Evolutionary conservation across 1,140 invertebrate genomes (phyloP), one percentile per base, ranked within the genome.

Genomic region (Ceratosolen fusciceps): DNA sequence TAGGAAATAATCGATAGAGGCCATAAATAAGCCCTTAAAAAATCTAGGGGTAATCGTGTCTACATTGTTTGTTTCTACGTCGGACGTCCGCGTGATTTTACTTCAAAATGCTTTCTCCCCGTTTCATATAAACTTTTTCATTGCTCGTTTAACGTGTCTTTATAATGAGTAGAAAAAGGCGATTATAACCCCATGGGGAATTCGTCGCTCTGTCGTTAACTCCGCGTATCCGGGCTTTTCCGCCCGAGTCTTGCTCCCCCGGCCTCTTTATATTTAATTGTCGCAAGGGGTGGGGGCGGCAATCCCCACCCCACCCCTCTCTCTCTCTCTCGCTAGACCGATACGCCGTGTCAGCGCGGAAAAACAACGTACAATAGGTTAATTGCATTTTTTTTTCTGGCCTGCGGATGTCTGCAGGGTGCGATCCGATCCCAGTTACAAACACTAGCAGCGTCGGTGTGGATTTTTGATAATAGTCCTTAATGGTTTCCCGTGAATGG

Each of bases 301-400:
- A n/a, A n/a, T n/a, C n/a, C n/a, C n/a, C n/a, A n/a, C n/a, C n/a
- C n/a, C n/a, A n/a, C n/a, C n/a, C n/a, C n/a, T n/a, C n/a, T n/a
- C n/a, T n/a, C n/a, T n/a, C n/a, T n/a, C n/a, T n/a, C n/a, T n/a
- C n/a, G 47, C 68, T 56, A 34, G 31, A 14, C 34, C 24, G 16
- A 34, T 4, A 7, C 58, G 56, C 58, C 26, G 26, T 73, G 37
- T 37, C 8, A 24, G 24, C 37, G 34, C 52, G 19, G 5, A 31
- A 58, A 73, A 37, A 39, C 34, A 65, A 37, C n/a, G 34, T 65
- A n/a, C 39, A 43, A 12, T 21, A 10, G 43, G 26, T 52, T 67
- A 65, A 75, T 75, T 67, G 26, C 26, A 75, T 65, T 75, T 67
- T 75, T 43, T 43, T 43, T 43, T 43, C 12, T 43, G 5, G 5